Evolutionary conservation across 2,888 invertebrate genomes (phyloP).

Genomic region (Limnephilus marmoratus): DNA sequence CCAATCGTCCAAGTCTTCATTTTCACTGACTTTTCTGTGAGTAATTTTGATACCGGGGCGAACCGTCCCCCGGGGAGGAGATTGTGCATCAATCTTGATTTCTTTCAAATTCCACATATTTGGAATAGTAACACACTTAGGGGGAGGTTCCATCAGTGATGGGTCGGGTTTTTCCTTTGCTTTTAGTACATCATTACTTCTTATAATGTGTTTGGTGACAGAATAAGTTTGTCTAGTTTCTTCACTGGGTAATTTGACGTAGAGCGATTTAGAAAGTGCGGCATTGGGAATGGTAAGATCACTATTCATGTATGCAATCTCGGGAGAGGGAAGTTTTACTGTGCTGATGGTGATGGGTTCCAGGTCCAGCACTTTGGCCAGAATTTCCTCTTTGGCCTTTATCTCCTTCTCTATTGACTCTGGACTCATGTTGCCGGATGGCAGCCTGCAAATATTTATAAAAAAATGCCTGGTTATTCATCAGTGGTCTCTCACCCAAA

Average conservation of each 20-base stretch:
- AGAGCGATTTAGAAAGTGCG: neutral
- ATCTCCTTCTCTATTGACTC: constrained; percentile 84
- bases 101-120: constrained; percentile 79
- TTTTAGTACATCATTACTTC: constrained; percentile 64
- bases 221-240: neutral
- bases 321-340: constrained; percentile 54
- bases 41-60: neutral
- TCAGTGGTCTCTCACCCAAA: neutral
- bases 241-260: constrained; percentile 13
- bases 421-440: constrained; percentile 79
- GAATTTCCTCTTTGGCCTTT: constrained; percentile 84
- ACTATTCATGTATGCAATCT: constrained; percentile 51
- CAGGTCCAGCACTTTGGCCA: constrained; percentile 82
- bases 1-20: constrained; percentile 56
- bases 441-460: constrained; percentile 70
- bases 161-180: constrained; percentile 56
- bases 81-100: constrained; percentile 70
- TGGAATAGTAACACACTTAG: constrained; percentile 77
- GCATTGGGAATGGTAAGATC: constrained; percentile 4
- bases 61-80: neutral
- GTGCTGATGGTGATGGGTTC: constrained; percentile 71
- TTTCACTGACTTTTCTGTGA: constrained; percentile 33
- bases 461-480: neutral
- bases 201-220: constrained; percentile 69
- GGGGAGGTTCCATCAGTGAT: constrained; percentile 69